Percentiles rank a stretch among this genome's conserved stretches.
phyloP scores from a whole-genome alignment of 2,888 invertebrate genomes.

The Pinctada fucata region DNA sequence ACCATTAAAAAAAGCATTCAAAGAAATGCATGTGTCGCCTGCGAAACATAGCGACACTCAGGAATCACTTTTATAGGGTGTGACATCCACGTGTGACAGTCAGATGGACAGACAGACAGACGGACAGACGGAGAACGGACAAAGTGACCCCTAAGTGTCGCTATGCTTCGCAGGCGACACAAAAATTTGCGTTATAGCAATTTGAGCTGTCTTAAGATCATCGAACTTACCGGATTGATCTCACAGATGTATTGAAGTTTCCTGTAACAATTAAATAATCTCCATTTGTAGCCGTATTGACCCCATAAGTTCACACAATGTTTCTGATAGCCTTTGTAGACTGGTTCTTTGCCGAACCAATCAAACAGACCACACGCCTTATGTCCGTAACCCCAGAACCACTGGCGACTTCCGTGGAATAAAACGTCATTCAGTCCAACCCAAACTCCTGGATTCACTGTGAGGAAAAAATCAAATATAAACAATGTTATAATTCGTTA shows the following conservation, averaged over 20 bases:
- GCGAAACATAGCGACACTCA: too few relatives aligned
- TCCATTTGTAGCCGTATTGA: slow-evolving; percentile 16
- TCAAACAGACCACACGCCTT: slow-evolving; percentile 11
- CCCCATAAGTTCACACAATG: slow-evolving; percentile 15
- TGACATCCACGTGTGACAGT: too few relatives aligned
- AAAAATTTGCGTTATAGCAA: too few relatives aligned
- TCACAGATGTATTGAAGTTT: slow-evolving; percentile 18
- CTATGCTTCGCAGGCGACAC: too few relatives aligned
- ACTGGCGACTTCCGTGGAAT: not conserved
- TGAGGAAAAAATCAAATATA: not conserved
- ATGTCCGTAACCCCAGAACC: slow-evolving; percentile 14
- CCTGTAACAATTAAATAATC: not conserved
- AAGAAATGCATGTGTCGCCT: too few relatives aligned
- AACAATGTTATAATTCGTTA: too few relatives aligned
- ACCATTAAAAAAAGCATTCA: too few relatives aligned
- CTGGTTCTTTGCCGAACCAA: slow-evolving; percentile 17
- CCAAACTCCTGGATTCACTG: not conserved
- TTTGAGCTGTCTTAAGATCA: too few relatives aligned
- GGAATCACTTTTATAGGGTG: too few relatives aligned
- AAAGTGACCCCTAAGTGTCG: too few relatives aligned
- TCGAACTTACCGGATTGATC: slow-evolving; percentile 16
- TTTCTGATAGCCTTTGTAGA: not conserved
- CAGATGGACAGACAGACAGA: too few relatives aligned
- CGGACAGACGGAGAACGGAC: too few relatives aligned
- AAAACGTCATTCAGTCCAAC: slow-evolving; percentile 3